Conservation (phyloP, 2,888 invertebrate species). For the Troilus luridus region DNA sequence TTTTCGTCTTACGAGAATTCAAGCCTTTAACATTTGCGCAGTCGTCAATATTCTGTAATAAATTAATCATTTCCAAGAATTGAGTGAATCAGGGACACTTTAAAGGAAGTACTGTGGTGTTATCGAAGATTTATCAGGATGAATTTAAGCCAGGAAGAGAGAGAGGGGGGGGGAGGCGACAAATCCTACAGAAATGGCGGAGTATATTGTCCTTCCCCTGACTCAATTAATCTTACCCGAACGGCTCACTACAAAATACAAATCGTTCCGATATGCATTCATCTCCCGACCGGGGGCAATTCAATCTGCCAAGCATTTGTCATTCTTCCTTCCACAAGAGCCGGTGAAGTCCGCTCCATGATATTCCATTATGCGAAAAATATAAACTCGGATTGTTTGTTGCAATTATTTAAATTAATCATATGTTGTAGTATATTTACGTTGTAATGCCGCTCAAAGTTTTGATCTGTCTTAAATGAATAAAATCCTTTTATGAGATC, state of each 20-base stretch:
- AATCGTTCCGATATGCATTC: constrained; percentile 34
- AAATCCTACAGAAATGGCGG: constrained; percentile 13
- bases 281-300: constrained; percentile 9
- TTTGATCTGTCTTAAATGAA: not conserved
- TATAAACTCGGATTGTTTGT: not conserved
- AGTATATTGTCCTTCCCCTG: constrained; percentile 33
- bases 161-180: not conserved
- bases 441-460: not conserved
- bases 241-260: constrained; percentile 28
- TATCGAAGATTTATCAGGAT: constrained; percentile 38
- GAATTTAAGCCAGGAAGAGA: not conserved
- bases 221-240: constrained; percentile 36
- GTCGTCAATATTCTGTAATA: not conserved
- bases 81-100: not conserved
- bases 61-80: not conserved
- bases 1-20: not conserved
- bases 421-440: constrained; percentile 10
- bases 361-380: not conserved
- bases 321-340: not conserved
- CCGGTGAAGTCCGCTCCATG: not conserved
- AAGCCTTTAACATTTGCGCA: not conserved
- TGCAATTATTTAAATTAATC: constrained; percentile 17
- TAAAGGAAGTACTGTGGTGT: not conserved
- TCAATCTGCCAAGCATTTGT: constrained; percentile 41
- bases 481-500: not conserved